These are phyloP conservation scores for Epinephelus malabaricus DNA, from an alignment of 2,797 vertebrate genomes.

Conservation along the genomic window DNA sequence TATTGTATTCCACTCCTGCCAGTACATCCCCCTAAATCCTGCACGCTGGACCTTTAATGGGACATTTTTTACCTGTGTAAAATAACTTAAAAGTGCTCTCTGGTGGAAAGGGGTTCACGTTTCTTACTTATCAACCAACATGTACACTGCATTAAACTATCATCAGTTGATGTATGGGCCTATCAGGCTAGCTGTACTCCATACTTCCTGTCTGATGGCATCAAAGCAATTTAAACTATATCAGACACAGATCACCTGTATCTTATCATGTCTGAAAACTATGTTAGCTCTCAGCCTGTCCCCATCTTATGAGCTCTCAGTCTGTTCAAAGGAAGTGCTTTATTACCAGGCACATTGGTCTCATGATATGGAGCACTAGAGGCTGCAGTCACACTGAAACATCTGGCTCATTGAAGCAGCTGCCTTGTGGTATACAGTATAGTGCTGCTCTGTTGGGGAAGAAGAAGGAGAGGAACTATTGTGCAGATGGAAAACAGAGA, in stretches of 20 bases:
- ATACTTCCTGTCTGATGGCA: background rate
- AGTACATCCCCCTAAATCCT: too few species aligned
- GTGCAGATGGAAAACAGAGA: conserved; percentile 6
- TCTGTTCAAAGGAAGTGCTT: background rate
- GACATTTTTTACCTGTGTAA: background rate
- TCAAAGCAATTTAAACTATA: conserved; percentile 15
- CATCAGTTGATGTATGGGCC: background rate
- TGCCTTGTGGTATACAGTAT: background rate
- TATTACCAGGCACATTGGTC: background rate
- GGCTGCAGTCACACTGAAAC: conserved; percentile 32
- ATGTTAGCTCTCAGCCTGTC: background rate
- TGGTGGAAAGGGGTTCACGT: background rate
- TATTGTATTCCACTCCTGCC: too few species aligned
- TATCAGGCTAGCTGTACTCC: background rate
- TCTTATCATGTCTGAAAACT: conserved; percentile 21
- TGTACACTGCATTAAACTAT: background rate
- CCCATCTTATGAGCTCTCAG: background rate
- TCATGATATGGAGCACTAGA: conserved; percentile 22
- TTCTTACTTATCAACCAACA: background rate
- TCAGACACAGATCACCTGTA: conserved; percentile 9
- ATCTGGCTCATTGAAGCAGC: conserved; percentile 11
- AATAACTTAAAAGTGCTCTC: background rate
- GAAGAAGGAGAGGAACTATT: conserved; percentile 18
- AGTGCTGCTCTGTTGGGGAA: conserved; percentile 10
- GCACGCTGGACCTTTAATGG: background rate